Conservation (phyloP, 2,888 invertebrate species). For the Aphidius colemani region DNA sequence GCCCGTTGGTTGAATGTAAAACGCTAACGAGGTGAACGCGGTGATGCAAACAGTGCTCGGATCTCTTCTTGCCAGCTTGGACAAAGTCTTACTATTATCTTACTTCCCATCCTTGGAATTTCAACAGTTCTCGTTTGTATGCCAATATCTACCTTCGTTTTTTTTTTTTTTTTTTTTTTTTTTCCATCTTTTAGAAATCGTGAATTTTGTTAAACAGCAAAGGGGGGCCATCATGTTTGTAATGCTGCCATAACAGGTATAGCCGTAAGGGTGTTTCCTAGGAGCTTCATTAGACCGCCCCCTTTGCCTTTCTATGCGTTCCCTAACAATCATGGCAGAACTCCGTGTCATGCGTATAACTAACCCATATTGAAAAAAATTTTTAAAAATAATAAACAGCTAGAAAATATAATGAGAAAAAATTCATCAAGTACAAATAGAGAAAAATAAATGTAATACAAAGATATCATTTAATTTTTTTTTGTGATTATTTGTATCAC, state of each 20-base stretch:
- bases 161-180: constrained; percentile 36
- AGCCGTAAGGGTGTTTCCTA: constrained; percentile 58
- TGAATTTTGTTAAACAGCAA: constrained; percentile 20
- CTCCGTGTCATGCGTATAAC: neutral
- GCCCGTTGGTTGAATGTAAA: constrained; percentile 36
- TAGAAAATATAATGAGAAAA: too few relatives aligned
- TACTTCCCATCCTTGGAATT: constrained; percentile 36
- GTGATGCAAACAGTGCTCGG: constrained; percentile 35
- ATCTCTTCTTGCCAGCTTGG: constrained; percentile 42
- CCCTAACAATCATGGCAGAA: constrained; percentile 41
- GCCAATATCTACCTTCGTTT: constrained; percentile 9
- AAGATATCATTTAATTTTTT: neutral
- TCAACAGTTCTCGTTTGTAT: constrained; percentile 40
- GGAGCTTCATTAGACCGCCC: constrained; percentile 50
- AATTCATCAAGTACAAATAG: too few relatives aligned
- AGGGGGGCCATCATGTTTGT: constrained; percentile 49
- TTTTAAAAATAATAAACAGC: too few relatives aligned
- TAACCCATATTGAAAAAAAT: too few relatives aligned
- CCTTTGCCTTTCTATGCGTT: constrained; percentile 35
- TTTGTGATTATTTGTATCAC: neutral
- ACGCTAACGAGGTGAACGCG: constrained; percentile 46
- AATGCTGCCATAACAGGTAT: constrained; percentile 43
- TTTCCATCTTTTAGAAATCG: constrained; percentile 10
- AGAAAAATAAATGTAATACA: too few relatives aligned
- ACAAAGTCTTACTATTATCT: constrained; percentile 47